A percentile compares a stretch with the other conserved stretches of the same genome.
These are phyloP conservation scores for Uloborus diversus DNA, from an alignment of 1,140 invertebrate genomes.

Conservation along the genomic window DNA sequence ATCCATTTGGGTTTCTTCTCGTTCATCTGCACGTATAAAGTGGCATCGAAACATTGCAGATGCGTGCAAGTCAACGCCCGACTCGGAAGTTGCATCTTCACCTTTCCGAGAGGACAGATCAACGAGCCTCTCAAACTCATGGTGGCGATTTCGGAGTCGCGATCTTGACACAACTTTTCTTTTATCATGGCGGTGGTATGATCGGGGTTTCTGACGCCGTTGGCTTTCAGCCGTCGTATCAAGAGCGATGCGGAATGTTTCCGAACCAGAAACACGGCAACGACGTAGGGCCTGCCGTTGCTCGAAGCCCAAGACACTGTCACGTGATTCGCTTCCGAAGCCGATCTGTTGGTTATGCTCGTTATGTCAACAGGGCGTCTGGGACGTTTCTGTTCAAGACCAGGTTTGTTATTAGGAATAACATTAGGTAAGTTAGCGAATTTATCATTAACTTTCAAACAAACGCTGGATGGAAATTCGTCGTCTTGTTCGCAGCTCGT, in stretches of 20 bases:
- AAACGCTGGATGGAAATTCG: constrained; percentile 91
- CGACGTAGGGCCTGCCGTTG: constrained; percentile 81
- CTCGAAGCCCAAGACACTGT: constrained; percentile 88
- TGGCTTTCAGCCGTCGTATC: constrained; percentile 81
- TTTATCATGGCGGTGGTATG: constrained; percentile 72
- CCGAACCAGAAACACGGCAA: constrained; percentile 86
- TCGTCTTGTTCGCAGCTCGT: constrained; percentile 93
- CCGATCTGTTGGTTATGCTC: constrained; percentile 87
- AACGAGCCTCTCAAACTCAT: constrained; percentile 90
- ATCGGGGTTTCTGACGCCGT: constrained; percentile 67
- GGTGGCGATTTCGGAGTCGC: constrained; percentile 93
- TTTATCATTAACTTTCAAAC: constrained; percentile 95
- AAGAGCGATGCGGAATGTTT: constrained; percentile 80
- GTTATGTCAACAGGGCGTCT: constrained; percentile 96
- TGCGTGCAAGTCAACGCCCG: constrained; percentile 95
- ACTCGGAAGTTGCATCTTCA: constrained; percentile 91
- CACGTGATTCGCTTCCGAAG: constrained; percentile 84
- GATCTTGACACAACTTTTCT: constrained; percentile 90
- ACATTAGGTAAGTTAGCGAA: constrained; percentile 91
- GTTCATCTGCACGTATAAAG: constrained; percentile 95
- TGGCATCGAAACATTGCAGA: constrained; percentile 97
- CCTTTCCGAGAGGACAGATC: constrained; percentile 86
- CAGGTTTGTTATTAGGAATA: constrained; percentile 96
- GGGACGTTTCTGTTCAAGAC: constrained; percentile 94
- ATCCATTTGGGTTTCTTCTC: constrained; percentile 97